These are phyloP conservation scores for Metopia argyrocephala DNA, from an alignment of 2,888 invertebrate genomes.

Conservation along the genomic window DNA sequence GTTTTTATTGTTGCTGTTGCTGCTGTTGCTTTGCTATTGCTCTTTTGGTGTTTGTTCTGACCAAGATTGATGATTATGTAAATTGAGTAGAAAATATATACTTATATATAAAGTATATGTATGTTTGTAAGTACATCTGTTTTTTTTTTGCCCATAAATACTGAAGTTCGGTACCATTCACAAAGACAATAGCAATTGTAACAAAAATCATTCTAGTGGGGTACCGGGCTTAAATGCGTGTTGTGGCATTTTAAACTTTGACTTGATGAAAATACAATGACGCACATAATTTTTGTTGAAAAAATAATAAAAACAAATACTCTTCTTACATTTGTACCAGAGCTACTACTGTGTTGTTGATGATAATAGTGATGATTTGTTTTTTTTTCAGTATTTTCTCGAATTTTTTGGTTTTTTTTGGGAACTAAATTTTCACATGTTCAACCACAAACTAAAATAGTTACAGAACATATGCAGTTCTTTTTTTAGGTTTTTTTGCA, in stretches of 20 bases:
- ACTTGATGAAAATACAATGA: constrained; percentile 72
- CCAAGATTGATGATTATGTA: constrained; percentile 65
- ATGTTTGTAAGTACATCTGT: not conserved
- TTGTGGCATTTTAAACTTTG: constrained; percentile 59
- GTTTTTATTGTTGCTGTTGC: not conserved
- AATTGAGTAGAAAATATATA: constrained; percentile 56
- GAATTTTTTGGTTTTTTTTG: not conserved
- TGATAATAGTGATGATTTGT: not conserved
- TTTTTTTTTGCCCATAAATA: constrained; percentile 54
- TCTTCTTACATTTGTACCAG: constrained; percentile 17
- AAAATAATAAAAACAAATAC: constrained; percentile 66
- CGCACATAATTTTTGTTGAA: constrained; percentile 72
- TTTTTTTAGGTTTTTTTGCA: constrained; percentile 15
- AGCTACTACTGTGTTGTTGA: constrained; percentile 51
- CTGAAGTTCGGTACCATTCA: constrained; percentile 32
- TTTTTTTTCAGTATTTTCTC: not conserved
- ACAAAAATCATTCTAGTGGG: not conserved
- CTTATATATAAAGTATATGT: constrained; percentile 1
- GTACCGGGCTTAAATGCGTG: constrained; percentile 52
- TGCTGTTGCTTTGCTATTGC: constrained; percentile 27
- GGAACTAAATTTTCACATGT: constrained; percentile 21
- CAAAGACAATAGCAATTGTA: constrained; percentile 21
- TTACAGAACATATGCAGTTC: not conserved
- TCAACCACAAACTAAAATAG: constrained; percentile 32
- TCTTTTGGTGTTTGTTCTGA: constrained; percentile 31